Evolutionary conservation across 2,888 invertebrate species (phyloP).

Genomic region (Conistra vaccinii): DNA sequence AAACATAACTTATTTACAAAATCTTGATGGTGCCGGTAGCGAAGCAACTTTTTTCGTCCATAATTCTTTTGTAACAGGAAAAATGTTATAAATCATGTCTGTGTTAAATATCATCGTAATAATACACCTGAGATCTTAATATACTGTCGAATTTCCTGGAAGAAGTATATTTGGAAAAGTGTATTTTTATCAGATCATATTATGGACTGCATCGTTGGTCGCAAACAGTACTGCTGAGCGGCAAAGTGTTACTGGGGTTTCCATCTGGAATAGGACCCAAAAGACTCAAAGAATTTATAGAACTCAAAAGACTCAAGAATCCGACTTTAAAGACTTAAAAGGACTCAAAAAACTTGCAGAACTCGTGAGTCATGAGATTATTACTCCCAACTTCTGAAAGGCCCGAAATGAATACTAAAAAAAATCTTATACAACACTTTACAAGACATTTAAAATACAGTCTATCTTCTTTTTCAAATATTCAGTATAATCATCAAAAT

Average conservation of each 20-base stretch:
- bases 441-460: too few relatives aligned
- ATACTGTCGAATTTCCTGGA: neutral
- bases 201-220: neutral
- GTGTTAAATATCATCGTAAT: constrained; percentile 14
- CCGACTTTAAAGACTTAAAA: too few relatives aligned
- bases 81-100: constrained; percentile 16
- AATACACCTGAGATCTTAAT: constrained; percentile 21
- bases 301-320: too few relatives aligned
- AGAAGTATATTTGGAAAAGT: neutral
- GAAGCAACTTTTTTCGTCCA: constrained; percentile 9
- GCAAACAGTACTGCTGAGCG: neutral
- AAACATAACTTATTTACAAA: constrained; percentile 5
- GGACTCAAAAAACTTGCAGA: too few relatives aligned
- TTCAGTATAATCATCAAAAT: too few relatives aligned
- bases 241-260: neutral
- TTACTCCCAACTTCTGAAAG: too few relatives aligned
- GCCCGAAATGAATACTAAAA: too few relatives aligned
- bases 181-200: neutral
- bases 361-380: too few relatives aligned
- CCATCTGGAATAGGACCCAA: neutral
- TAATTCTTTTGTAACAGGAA: constrained; percentile 18
- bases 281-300: too few relatives aligned
- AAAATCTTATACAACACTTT: too few relatives aligned
- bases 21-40: neutral
- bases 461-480: neutral